Evolutionary conservation across 1,140 invertebrate species (phyloP), one percentile per base, ranked within the genome.

Genomic region (Drosophila littoralis): DNA sequence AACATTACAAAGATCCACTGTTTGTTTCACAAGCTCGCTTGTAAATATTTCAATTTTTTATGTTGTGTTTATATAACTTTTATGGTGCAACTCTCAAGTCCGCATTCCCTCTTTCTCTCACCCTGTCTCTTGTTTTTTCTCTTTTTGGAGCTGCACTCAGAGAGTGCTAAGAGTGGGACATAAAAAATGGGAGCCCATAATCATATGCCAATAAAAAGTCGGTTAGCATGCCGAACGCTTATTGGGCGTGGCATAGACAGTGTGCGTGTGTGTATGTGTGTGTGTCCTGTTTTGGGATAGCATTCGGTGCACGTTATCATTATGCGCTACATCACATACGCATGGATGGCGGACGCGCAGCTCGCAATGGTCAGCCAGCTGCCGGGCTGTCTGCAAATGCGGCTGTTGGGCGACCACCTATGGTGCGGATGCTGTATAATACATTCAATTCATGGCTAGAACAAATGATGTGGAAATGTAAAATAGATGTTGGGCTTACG

Each of bases 401-500:
- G 67, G 32, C 5, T 76, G 59, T 61, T 51, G 35, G 43, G 58
- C 36, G 67, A 51, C 73, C 74, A 76, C 77, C 73, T 79, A 75
- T 17, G 50, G 66, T 50, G 68, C 40, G 61, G 60, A 63, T 70
- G 68, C 77, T 84, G 79, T 78, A 88, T 89, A 88, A 89, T 89
- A 89, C 83, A 84, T 89, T 88, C 80, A 89, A 89, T 89, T 89
- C 84, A 89, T 89, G 85, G 84, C 77, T 81, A 81, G 81, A 89
- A 89, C 85, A 89, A 89, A 89, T 89, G 85, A 89, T 90, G 85
- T 90, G 85, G 85, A 89, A 89, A 89, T 89, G 85, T 89, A 89
- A 89, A 89, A 90, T 90, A 89, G 85, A 90, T 89, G 82, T 83
- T 61, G 75, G 73, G 77, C 75, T 77, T 75, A 79, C 79, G 74